Evolutionary conservation across 92 coral and sea anemone genomes (phyloP), one percentile per base, ranked within the genome.

Genomic region (Bergia sp.): DNA sequence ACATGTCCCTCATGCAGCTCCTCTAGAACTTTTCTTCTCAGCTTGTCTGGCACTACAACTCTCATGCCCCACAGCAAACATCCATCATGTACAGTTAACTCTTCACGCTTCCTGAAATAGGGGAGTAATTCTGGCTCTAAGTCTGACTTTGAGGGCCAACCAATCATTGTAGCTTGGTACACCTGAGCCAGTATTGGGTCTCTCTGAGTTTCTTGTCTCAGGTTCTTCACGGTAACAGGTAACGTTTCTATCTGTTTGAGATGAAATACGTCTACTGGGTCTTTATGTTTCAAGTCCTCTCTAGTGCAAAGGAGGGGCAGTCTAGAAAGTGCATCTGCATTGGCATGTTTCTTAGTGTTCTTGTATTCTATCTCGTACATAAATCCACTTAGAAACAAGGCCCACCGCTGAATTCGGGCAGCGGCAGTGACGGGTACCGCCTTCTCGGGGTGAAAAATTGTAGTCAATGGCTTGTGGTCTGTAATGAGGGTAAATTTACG

Each of bases 261-360:
- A 4, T 85, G 88, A 4, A 85, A 85, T 2, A 86, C 73, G 38
- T 87, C 90, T 7, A 67, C 76, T 76, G n/a, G n/a, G n/a, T n/a
- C n/a, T n/a, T n/a, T n/a, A n/a, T n/a, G n/a, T n/a, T n/a, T n/a
- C n/a, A n/a, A n/a, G n/a, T 88, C 87, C 47, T 80, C 91, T 49
- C 82, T 81, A 53, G 87, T 79, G 36, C 82, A 86, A n/a, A 41
- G 82, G 3, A 90, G 39, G 16, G 92, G 92, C 16, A 74, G 85
- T 53, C 77, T 29, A 29, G 88, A 82, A 9, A 90, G 80, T 10
- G 82, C 84, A 65, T 90, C 90, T 41, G 89, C 92, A 85, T 85
- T 85, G 73, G 89, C 90, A 90, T 86, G 89, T n/a, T 53, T 79
- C 72, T 69, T 85, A 79, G 89, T 86, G 89, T 86, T 80, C 86